Base-by-base conservation (phyloP, 2,113 vertebrate species). In the Pitta sordida region DNA sequence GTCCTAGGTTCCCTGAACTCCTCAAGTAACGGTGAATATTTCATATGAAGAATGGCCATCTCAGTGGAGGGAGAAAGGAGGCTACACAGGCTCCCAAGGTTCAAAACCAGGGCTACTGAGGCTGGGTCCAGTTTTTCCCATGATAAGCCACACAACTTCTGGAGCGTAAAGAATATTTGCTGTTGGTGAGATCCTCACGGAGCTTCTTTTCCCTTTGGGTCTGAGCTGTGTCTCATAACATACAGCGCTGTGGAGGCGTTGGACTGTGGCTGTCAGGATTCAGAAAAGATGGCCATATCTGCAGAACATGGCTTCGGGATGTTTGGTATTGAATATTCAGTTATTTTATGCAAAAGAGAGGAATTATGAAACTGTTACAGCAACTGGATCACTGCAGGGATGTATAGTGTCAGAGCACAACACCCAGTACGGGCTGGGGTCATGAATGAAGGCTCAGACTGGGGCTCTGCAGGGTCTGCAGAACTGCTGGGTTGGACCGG, bases 311-410 rank as follows among this genome's bases (percentile, higher is more conserved):
- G 63, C 83, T 55, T 80, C 48, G 79, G 85, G 79, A 34, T 80
- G 59, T 95, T 94, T 90, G 63, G 71, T 74, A 63, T 21, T 91
- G 75, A 91, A 81, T 88, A 93, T 80, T 73, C 63, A 83, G 63
- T 70, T 83, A 83, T 39, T 74, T 92, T 83, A 91, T 48, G 64
- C 22, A 78, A 84, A 94, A 10, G 13, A 86, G 21, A 43, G 51
- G 83, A 80, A 73, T 87, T 91, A 62, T 36, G 27, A 68, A 88
- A 89, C 48, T 22, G 44, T 62, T 90, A 55, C 11, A 55, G 46
- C 51, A 69, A 36, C 51, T 16, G 32, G 37, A 93, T 51, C 8
- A 24, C 51, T 63, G 23, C 39, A 22, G 85, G 49, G 29, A 85
- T 68, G 32, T 19, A 30, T 14, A 69, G 59, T 27, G 49, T 5